phyloP scores from a whole-genome alignment of 2,113 vertebrate genomes.

The Eudyptes chrysolophus region DNA sequence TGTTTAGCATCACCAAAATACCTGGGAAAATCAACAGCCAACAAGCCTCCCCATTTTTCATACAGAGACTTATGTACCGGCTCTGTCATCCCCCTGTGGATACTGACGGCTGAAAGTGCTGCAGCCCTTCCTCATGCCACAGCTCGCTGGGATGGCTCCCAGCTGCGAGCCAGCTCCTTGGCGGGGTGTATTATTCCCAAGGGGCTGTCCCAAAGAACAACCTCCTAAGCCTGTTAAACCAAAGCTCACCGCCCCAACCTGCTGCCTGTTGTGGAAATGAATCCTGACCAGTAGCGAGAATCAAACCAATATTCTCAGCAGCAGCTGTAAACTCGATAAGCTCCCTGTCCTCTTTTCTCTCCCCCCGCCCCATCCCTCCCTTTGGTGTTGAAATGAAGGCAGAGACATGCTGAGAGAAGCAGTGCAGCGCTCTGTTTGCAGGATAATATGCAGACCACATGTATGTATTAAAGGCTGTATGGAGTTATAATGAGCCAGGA shows the following conservation, averaged over 20 bases:
- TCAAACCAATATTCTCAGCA: slow-evolving; percentile 5
- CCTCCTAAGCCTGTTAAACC: not conserved
- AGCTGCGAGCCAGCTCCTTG: not conserved
- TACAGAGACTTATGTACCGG: accelerated
- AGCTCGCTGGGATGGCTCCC: not conserved
- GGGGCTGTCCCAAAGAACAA: not conserved
- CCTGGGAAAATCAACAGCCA: not conserved
- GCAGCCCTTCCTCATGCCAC: accelerated
- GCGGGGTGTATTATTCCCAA: not conserved
- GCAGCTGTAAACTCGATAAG: slow-evolving; percentile 39
- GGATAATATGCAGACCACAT: slow-evolving; percentile 19
- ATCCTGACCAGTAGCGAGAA: not conserved
- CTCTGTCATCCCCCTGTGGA: not conserved
- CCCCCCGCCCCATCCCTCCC: not conserved
- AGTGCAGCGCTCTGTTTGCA: not conserved
- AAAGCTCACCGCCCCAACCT: accelerated
- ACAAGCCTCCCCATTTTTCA: not conserved
- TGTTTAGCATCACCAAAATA: not conserved
- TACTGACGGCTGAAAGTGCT: not conserved
- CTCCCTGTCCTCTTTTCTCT: slow-evolving; percentile 7
- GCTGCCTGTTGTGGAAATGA: not conserved
- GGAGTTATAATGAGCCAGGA: slow-evolving; percentile 57
- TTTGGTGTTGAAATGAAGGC: slow-evolving; percentile 12
- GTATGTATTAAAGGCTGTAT: slow-evolving; percentile 37
- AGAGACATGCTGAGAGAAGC: slow-evolving; percentile 15